Evolutionary conservation across 2,797 vertebrate species (phyloP).

Genomic region (Podargus strigoides): DNA sequence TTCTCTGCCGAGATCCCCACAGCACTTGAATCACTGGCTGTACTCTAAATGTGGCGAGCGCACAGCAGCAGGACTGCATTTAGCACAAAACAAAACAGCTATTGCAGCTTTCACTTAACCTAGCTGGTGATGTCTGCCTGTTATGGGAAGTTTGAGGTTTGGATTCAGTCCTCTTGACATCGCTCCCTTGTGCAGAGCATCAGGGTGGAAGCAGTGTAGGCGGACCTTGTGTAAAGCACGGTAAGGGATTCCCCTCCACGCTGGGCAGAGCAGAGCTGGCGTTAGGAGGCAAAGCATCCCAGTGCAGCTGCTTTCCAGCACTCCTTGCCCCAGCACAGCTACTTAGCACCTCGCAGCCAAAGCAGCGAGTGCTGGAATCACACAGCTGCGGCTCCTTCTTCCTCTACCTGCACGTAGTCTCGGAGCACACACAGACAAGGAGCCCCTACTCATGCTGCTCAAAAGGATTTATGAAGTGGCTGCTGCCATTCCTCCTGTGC

Average conservation of each 20-base stretch:
- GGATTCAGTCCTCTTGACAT: not conserved
- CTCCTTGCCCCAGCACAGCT: not conserved
- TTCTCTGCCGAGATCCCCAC: not conserved
- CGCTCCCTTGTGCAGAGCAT: not conserved
- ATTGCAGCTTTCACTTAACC: not conserved
- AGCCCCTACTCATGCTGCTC: not conserved
- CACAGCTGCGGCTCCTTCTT: not conserved
- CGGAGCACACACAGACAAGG: not conserved
- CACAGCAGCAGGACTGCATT: not conserved
- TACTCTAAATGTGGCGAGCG: not conserved
- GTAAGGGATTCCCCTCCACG: not conserved
- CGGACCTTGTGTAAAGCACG: not conserved
- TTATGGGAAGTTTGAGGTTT: not conserved
- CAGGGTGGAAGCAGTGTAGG: not conserved
- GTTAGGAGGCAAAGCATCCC: not conserved
- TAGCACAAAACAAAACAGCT: not conserved
- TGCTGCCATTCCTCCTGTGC: not conserved
- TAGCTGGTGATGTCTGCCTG: not conserved
- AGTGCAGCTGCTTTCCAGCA: not conserved
- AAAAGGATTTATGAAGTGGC: not conserved
- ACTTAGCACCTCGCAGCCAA: not conserved
- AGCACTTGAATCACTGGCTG: not conserved
- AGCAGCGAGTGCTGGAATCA: not conserved
- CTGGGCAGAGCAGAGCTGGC: not conserved
- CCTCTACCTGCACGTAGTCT: not conserved